phyloP scores from a whole-genome alignment of 2,888 invertebrate genomes.

The Rhyacophila evoluta region DNA sequence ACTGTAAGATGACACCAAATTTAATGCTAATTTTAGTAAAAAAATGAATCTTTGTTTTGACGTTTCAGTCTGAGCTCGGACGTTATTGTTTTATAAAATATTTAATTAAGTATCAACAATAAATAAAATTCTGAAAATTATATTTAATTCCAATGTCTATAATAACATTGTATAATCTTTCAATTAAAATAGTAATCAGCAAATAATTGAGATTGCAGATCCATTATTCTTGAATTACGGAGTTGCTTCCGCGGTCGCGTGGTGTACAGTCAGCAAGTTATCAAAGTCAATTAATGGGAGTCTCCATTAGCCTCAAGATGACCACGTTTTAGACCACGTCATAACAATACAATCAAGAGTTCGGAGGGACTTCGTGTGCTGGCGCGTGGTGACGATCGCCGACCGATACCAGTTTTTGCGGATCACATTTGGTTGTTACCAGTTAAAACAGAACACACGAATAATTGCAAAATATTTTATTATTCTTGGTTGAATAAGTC shows the following conservation, averaged over 20 bases:
- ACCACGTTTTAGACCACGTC: background rate
- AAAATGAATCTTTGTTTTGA: too few species aligned
- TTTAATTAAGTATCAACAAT: too few species aligned
- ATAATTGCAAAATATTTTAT: constrained; percentile 26
- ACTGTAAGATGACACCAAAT: too few species aligned
- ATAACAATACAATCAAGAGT: constrained; percentile 38
- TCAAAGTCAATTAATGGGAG: constrained; percentile 36
- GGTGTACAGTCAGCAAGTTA: background rate
- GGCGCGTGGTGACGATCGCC: background rate
- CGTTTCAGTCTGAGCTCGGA: too few species aligned
- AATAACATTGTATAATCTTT: too few species aligned
- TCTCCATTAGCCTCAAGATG: background rate
- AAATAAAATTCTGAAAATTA: too few species aligned
- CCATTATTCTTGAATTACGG: background rate
- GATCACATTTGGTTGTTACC: constrained; percentile 45
- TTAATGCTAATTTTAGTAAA: too few species aligned
- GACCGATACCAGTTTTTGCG: constrained; percentile 44
- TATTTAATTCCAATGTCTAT: too few species aligned
- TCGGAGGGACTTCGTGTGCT: background rate
- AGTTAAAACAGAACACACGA: constrained; percentile 32
- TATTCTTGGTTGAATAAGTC: background rate
- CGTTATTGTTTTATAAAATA: too few species aligned
- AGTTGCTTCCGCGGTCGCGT: background rate
- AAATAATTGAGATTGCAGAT: background rate
- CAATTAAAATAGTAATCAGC: too few species aligned